Base-by-base conservation (phyloP, 2,888 invertebrate species). In the Eurytoma adleriae region DNA sequence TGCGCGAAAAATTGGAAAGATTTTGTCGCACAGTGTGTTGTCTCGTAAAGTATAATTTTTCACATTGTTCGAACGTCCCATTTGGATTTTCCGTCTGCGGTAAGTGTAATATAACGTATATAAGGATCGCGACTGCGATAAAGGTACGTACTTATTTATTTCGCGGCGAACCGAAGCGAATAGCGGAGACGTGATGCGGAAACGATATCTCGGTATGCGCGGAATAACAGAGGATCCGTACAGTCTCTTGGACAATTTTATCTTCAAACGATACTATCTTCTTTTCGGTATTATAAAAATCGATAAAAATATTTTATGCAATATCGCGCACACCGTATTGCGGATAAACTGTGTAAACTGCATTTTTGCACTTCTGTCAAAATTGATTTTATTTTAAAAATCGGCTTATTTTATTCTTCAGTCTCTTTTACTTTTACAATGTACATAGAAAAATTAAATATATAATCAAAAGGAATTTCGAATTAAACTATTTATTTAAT, bases 121-220 rank as follows among this genome's bases (percentile, higher is more conserved):
- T 76, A 75, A 69, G 80, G 74, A 72, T 66, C 40, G 74, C 24
- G 61, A 57, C 64, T 73, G 62, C 79, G 66, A 82, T 79, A 81
- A 79, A 84, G 82, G 84, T 84, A 84, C 80, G 82, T 85, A 84
- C 85, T 84, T 85, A 85, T 89, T 90, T 89, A 89, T 89, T 87
- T 87, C 85, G 85, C 85, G 85, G 84, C 85, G 88, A 88, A 88
- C 86, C 88, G 88, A 86, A 86, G 88, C 88, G 86, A 89, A 89
- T 89, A 86, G 88, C 84, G 82, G 78, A 86, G 87, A 90, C 89
- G 89, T 89, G 90, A 89, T 86, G 86, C 85, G 89, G 85, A 89
- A 89, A 86, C 87, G 87, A 87, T 88, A 89, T 88, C 85, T 84
- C 85, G 85, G 86, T 86, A 85, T 85, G 84, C 85, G 85, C 84